Evolutionary conservation across 92 coral and sea anemone species (phyloP), one percentile per base, ranked within the genome.

Genomic region (Nematostella vectensis): DNA sequence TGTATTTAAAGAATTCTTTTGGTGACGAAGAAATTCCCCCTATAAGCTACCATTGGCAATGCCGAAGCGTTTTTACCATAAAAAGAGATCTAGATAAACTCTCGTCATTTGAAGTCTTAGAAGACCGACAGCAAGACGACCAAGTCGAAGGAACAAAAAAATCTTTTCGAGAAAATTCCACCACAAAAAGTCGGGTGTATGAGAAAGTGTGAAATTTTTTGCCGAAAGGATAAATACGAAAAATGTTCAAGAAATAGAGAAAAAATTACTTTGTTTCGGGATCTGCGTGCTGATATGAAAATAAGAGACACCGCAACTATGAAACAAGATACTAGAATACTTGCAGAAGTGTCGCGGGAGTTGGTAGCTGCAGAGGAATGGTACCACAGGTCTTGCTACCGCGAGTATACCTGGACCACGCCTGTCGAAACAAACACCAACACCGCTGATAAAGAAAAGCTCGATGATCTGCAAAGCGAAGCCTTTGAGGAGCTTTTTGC

Each of bases 141-240:
- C 22, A 48, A 28, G 54, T 28, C 27, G 69, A 49, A 17, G 18
- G 59, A 48, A 25, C 30, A 36, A 25, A 54, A 40, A 38, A 23
- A 27, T 16, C 24, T 54, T 11, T 28, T 9, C 59, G 79, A 24
- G 53, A 50, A 53, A 21, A 45, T 29, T 48, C 79, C 16, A 73
- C 20, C 60, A 58, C 67, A 6, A 71, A n/a, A n/a, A n/a, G 70
- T 48, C 61, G 70, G n/a, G 54, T 37, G 16, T 71, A 71, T 37
- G 62, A 61, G 20, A 18, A 27, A 10, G 27, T 61, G 1, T 71
- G 77, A 27, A 61, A 61, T 27, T 71, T 71, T 58, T 55, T 63
- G 37, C 36, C 28, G 31, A 62, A 44, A 61, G 61, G 13, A 43
- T 27, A 61, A 71, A 27, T 71, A 71, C 68, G 21, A 51, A 29